Conservation (phyloP, 2,113 vertebrate genomes). For the Spheniscus mendiculus region DNA sequence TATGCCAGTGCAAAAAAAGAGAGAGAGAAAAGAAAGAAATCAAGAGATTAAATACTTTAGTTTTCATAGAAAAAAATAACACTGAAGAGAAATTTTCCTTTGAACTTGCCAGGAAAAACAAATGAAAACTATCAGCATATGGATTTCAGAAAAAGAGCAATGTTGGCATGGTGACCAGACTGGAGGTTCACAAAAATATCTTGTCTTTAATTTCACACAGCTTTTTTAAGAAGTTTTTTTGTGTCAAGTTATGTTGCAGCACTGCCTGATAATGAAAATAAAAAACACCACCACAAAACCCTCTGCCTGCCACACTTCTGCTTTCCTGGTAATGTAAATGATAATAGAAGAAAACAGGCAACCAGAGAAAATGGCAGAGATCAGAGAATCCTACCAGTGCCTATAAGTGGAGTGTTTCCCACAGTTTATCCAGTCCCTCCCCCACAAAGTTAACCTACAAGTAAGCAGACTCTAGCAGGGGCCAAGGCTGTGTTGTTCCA, state of each 20-base stretch:
- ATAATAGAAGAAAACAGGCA: not conserved
- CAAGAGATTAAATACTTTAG: not conserved
- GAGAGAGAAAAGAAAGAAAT: not conserved
- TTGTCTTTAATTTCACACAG: not conserved
- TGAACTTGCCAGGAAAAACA: constrained; percentile 52
- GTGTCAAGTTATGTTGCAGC: not conserved
- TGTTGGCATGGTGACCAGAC: constrained; percentile 60
- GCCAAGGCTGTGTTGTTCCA: not conserved
- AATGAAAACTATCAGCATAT: constrained; percentile 47
- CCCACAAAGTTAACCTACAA: not conserved
- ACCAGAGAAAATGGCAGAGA: not conserved
- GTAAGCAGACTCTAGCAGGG: not conserved
- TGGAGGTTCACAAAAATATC: constrained; percentile 52
- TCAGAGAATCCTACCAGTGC: not conserved
- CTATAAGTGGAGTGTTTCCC: not conserved
- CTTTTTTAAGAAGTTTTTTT: not conserved
- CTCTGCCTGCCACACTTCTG: not conserved
- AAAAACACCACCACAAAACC: not conserved
- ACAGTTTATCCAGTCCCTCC: not conserved
- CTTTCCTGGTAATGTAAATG: not conserved
- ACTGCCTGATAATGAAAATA: not conserved
- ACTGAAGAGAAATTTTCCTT: not conserved
- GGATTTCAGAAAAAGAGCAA: constrained; percentile 60
- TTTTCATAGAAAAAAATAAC: not conserved
- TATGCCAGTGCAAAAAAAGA: not conserved